phyloP scores from a whole-genome alignment of 2,113 vertebrate species.

The Chaetura pelagica region DNA sequence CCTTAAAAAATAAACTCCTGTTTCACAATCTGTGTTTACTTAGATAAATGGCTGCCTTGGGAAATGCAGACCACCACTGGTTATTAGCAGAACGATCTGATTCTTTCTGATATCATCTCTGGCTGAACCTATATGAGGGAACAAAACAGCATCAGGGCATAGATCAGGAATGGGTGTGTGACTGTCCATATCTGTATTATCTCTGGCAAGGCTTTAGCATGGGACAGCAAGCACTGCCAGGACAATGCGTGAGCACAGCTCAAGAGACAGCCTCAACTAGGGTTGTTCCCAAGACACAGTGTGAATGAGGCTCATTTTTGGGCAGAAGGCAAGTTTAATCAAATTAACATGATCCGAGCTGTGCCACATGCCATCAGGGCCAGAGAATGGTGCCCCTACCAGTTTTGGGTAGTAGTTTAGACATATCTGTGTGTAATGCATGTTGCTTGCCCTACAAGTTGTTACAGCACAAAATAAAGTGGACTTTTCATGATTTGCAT shows the following conservation, averaged over 20 bases:
- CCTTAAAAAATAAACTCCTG: neutral
- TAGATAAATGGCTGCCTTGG: constrained; percentile 6
- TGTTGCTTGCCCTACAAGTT: neutral
- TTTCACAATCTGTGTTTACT: neutral
- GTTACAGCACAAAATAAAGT: neutral
- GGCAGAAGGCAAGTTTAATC: neutral
- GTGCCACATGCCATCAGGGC: neutral
- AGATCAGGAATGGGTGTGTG: neutral
- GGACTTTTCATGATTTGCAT: neutral
- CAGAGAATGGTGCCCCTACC: neutral
- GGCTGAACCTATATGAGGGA: neutral
- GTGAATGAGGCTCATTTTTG: neutral
- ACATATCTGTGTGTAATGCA: neutral
- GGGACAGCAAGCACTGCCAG: neutral
- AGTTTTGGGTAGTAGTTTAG: neutral
- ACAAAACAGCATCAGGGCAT: neutral
- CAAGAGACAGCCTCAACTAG: neutral
- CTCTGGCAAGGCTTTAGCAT: neutral
- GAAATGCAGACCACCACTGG: neutral
- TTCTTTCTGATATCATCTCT: neutral
- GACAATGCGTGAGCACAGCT: neutral
- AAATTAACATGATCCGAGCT: neutral
- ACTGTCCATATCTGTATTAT: neutral
- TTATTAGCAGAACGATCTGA: neutral
- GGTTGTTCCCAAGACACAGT: neutral